These are phyloP conservation scores for Lymantria monacha DNA, from an alignment of 2,888 invertebrate genomes.

Conservation along the genomic window DNA sequence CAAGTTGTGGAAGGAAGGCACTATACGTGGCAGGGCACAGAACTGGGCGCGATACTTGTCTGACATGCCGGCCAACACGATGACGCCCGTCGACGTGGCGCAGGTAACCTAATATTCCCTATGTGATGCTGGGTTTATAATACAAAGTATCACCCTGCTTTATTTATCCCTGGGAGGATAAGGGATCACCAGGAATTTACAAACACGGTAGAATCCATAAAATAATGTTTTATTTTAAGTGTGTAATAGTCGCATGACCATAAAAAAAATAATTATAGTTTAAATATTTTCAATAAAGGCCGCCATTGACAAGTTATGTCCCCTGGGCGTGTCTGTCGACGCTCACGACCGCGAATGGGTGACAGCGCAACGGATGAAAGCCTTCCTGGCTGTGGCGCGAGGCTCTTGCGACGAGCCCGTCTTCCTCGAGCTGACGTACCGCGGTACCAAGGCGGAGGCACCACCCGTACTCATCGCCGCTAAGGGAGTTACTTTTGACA, in stretches of 20 bases:
- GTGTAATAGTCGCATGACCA: no score
- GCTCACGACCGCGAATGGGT: slow-evolving; percentile 86
- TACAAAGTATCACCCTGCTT: no score
- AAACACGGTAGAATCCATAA: no score
- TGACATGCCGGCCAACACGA: slow-evolving; percentile 89
- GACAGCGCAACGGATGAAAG: slow-evolving; percentile 82
- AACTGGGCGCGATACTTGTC: slow-evolving; percentile 88
- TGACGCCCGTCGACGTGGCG: slow-evolving; percentile 89
- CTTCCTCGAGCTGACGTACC: slow-evolving; percentile 84
- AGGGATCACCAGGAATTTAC: no score
- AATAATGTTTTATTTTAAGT: no score
- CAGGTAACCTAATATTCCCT: slow-evolving; percentile 48
- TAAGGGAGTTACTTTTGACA: slow-evolving; percentile 84
- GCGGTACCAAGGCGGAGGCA: slow-evolving; percentile 56
- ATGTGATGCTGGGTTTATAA: no score
- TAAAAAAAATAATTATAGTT: no score
- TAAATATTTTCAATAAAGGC: slow-evolving; percentile 37
- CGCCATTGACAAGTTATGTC: slow-evolving; percentile 84
- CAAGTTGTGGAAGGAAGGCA: slow-evolving; percentile 81
- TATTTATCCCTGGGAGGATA: no score
- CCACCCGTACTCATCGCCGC: slow-evolving; percentile 86
- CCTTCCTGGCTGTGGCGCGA: slow-evolving; percentile 83
- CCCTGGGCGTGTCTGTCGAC: slow-evolving; percentile 74
- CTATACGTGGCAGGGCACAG: slow-evolving; percentile 85
- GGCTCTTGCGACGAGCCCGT: slow-evolving; percentile 86